phyloP scores from a whole-genome alignment of 2,888 invertebrate species.

The Elmis aenea region DNA sequence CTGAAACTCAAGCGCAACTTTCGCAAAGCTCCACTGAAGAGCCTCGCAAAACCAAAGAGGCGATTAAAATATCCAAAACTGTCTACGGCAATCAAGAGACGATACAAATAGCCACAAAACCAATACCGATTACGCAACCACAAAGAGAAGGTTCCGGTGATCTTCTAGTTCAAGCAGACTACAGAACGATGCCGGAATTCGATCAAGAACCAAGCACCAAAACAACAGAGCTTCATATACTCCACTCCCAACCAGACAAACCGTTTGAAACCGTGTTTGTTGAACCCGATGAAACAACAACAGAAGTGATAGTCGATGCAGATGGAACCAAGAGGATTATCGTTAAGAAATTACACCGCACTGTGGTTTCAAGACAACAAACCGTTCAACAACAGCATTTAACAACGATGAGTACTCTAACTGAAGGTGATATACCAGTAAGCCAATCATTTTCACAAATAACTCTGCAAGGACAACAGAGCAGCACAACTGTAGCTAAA shows the following conservation, averaged over 20 bases:
- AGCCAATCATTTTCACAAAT: constrained; percentile 64
- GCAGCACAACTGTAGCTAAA: constrained; percentile 53
- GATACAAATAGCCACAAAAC: constrained; percentile 65
- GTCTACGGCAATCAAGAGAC: constrained; percentile 62
- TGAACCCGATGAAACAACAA: constrained; percentile 78
- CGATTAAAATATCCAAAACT: constrained; percentile 62
- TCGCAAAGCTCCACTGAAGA: constrained; percentile 37
- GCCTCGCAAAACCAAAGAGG: constrained; percentile 53
- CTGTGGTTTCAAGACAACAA: constrained; percentile 62
- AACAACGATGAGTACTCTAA: constrained; percentile 51
- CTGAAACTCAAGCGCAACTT: constrained; percentile 54
- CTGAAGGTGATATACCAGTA: constrained; percentile 53
- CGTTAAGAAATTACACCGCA: constrained; percentile 66
- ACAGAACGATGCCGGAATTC: constrained; percentile 51
- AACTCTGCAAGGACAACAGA: constrained; percentile 61
- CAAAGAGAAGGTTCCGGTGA: constrained; percentile 55
- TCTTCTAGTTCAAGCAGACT: constrained; percentile 64
- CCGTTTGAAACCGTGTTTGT: constrained; percentile 77
- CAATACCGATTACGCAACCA: constrained; percentile 50
- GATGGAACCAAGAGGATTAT: constrained; percentile 78
- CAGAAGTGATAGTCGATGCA: constrained; percentile 73
- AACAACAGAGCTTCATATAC: constrained; percentile 65
- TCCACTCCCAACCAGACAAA: constrained; percentile 64
- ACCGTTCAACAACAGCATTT: constrained; percentile 59
- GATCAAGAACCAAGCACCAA: constrained; percentile 46